Evolutionary conservation across 2,888 invertebrate genomes (phyloP).

Genomic region (Lasioglossum marginatum): DNA sequence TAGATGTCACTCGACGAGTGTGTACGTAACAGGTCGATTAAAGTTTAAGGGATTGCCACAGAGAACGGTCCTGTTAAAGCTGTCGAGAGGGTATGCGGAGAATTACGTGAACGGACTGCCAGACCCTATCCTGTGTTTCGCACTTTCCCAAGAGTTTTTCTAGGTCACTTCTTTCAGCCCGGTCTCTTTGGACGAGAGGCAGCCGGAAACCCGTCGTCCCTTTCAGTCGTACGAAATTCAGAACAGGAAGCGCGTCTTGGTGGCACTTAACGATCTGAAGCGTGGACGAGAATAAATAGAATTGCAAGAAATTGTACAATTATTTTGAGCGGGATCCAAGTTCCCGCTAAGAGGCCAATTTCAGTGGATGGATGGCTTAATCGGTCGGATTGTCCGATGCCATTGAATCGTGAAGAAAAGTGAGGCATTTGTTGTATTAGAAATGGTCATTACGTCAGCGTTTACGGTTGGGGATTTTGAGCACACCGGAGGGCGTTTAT

Average conservation of each 20-base stretch:
- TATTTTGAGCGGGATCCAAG: background rate
- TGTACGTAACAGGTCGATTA: constrained; percentile 2
- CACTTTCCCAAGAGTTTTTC: constrained; percentile 14
- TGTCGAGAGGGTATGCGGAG: background rate
- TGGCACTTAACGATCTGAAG: background rate
- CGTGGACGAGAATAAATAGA: background rate
- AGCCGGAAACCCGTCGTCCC: background rate
- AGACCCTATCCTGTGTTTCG: background rate
- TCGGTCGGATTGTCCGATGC: background rate
- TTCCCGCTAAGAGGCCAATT: background rate
- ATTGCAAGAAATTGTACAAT: background rate
- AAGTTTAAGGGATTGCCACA: constrained; percentile 9
- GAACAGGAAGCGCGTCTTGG: background rate
- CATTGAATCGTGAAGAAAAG: background rate
- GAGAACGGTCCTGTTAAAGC: background rate
- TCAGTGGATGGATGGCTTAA: background rate
- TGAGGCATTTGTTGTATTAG: background rate
- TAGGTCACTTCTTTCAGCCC: constrained; percentile 1
- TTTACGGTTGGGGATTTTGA: background rate
- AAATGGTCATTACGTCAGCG: background rate
- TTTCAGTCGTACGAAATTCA: background rate
- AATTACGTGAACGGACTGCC: constrained; percentile 3
- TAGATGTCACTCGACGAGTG: background rate
- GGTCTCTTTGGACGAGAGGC: background rate
- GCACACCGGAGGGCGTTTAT: background rate